Evolutionary conservation across 2,113 vertebrate species (phyloP).

Genomic region (Colius striatus): DNA sequence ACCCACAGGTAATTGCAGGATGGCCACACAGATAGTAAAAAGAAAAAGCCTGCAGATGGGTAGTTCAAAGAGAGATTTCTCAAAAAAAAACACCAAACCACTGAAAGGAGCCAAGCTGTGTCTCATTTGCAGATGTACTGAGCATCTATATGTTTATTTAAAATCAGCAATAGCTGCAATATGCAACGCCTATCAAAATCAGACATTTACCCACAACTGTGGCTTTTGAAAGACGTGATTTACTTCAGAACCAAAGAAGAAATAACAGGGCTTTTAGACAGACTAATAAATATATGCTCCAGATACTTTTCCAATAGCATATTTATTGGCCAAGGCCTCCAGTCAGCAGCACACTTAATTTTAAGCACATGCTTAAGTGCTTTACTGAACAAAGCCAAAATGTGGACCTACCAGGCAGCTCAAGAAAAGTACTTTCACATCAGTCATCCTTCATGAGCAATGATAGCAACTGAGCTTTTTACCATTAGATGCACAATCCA

Average conservation of each 20-base stretch:
- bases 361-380: slow-evolving; percentile 69
- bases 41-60: slow-evolving; percentile 58
- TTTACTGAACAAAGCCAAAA: slow-evolving; percentile 41
- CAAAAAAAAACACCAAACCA: slow-evolving; percentile 22
- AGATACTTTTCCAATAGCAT: slow-evolving; percentile 56
- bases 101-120: slow-evolving; percentile 46
- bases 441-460: background rate
- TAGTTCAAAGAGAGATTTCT: slow-evolving; percentile 62
- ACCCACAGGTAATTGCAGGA: slow-evolving; percentile 64
- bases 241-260: slow-evolving; percentile 53
- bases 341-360: slow-evolving; percentile 63
- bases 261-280: slow-evolving; percentile 58
- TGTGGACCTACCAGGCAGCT: slow-evolving; percentile 42
- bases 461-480: background rate
- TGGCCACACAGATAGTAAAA: slow-evolving; percentile 68
- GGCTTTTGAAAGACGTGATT: slow-evolving; percentile 55
- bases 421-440: slow-evolving; percentile 7
- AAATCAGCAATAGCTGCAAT: slow-evolving; percentile 55
- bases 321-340: slow-evolving; percentile 62
- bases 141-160: slow-evolving; percentile 30
- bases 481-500: background rate
- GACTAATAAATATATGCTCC: slow-evolving; percentile 57
- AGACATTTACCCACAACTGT: slow-evolving; percentile 21
- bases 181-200: slow-evolving; percentile 30
- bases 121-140: slow-evolving; percentile 17